Evolutionary conservation across 2,888 invertebrate species (phyloP).

Genomic region (Drosophila mercatorum): DNA sequence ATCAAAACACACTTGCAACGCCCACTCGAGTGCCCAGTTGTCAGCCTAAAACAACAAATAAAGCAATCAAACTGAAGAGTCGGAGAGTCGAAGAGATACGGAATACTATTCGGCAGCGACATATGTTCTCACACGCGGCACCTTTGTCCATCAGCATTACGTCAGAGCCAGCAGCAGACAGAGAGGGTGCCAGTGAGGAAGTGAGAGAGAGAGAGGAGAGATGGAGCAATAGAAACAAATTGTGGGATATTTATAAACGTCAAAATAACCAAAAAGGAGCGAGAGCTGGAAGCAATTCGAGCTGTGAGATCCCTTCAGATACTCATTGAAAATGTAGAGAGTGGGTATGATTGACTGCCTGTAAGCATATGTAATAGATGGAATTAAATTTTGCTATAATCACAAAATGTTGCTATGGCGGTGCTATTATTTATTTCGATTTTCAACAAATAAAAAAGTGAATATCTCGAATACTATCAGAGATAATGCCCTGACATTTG

Average conservation of each 20-base stretch:
- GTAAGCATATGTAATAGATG: not conserved
- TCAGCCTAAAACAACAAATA: slow-evolving; percentile 81
- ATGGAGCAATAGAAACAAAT: slow-evolving; percentile 51
- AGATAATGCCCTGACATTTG: not conserved
- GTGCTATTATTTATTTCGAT: not conserved
- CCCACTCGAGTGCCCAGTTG: slow-evolving; percentile 59
- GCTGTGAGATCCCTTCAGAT: slow-evolving; percentile 40
- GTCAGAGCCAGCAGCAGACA: slow-evolving; percentile 48
- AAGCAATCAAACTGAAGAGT: slow-evolving; percentile 73
- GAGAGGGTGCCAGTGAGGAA: slow-evolving; percentile 25
- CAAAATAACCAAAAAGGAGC: slow-evolving; percentile 73
- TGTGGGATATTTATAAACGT: slow-evolving; percentile 82
- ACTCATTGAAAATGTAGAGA: not conserved
- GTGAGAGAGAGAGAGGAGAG: not conserved
- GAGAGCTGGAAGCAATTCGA: not conserved
- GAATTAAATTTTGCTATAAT: not conserved
- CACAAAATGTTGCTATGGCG: not conserved
- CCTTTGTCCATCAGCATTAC: slow-evolving; percentile 78
- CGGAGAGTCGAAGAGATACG: not conserved
- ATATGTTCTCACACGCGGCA: slow-evolving; percentile 73
- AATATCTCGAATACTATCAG: not conserved
- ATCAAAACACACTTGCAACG: slow-evolving; percentile 78
- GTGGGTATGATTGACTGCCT: not conserved
- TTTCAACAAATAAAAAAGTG: not conserved
- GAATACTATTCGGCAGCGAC: slow-evolving; percentile 42